Percentiles rank a stretch among this genome's conserved stretches.
These are phyloP conservation scores for Xestia rhomboidea DNA, from an alignment of 2,888 invertebrate genomes.

Conservation along the genomic window DNA sequence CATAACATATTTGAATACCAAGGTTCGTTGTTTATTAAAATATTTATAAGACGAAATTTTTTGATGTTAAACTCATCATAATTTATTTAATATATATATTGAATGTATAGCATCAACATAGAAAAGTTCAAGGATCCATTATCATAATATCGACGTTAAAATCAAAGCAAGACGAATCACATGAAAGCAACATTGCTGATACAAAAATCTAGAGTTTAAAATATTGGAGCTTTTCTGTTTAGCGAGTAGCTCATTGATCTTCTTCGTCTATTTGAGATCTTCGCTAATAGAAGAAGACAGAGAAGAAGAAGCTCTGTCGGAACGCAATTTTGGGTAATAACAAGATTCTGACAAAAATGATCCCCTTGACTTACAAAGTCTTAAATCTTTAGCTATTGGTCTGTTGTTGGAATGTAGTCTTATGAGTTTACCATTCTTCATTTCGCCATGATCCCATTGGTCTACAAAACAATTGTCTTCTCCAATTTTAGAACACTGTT, in stretches of 20 bases:
- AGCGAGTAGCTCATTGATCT: not conserved
- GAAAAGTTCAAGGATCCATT: constrained; percentile 75
- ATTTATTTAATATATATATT: constrained; percentile 69
- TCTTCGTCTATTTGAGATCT: not conserved
- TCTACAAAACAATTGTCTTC: not conserved
- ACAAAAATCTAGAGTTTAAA: not conserved
- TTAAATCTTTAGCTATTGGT: not conserved
- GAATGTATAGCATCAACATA: constrained; percentile 65
- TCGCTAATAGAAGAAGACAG: not conserved
- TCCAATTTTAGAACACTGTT: constrained; percentile 30
- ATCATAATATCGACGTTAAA: constrained; percentile 46
- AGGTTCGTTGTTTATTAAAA: constrained; percentile 72
- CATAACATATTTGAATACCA: constrained; percentile 73
- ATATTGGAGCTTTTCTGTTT: not conserved
- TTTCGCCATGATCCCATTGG: constrained; percentile 2
- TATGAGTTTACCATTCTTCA: not conserved
- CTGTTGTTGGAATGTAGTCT: not conserved
- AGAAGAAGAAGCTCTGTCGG: no score
- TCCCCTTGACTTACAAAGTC: not conserved
- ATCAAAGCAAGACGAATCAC: constrained; percentile 14
- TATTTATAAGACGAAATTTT: constrained; percentile 69
- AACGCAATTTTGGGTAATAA: not conserved
- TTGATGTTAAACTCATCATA: constrained; percentile 60
- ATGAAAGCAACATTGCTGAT: constrained; percentile 1
- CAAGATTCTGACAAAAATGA: not conserved